Conservation (phyloP, 1,140 invertebrate genomes). For the Dufourea novaeangliae region DNA sequence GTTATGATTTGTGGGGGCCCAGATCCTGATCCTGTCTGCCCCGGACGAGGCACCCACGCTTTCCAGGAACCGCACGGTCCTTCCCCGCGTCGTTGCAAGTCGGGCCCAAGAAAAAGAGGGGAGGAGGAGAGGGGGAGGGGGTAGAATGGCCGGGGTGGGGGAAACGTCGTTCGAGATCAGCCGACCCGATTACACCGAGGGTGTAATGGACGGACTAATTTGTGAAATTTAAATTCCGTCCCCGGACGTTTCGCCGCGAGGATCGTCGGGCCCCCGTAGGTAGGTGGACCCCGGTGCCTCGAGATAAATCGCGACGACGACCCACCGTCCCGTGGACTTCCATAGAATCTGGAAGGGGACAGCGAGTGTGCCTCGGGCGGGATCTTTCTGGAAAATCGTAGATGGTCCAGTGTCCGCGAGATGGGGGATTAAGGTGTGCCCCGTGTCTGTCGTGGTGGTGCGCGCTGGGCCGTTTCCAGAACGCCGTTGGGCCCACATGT, state of each 20-base stretch:
- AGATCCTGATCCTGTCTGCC: constrained; percentile 73
- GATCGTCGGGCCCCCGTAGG: constrained; percentile 1
- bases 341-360: constrained; percentile 44
- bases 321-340: constrained; percentile 10
- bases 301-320: constrained; percentile 56
- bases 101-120: constrained; percentile 13
- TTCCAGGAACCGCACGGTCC: constrained; percentile 72
- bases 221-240: constrained; percentile 81
- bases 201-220: constrained; percentile 82
- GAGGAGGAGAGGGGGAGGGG: background rate
- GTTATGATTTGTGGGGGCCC: constrained; percentile 76
- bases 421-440: background rate
- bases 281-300: background rate
- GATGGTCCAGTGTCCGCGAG: constrained; percentile 48
- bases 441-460: background rate
- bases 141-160: constrained; percentile 6
- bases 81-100: constrained; percentile 24
- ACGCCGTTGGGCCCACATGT: no score
- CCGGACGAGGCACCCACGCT: constrained; percentile 72
- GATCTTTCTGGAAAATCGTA: constrained; percentile 75
- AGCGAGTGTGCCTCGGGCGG: constrained; percentile 42
- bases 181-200: constrained; percentile 72
- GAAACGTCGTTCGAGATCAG: constrained; percentile 68
- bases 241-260: constrained; percentile 72
- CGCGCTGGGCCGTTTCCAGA: background rate